These are phyloP conservation scores for Procambarus virginalis DNA, from an alignment of 1,140 invertebrate genomes.

Conservation along the genomic window DNA sequence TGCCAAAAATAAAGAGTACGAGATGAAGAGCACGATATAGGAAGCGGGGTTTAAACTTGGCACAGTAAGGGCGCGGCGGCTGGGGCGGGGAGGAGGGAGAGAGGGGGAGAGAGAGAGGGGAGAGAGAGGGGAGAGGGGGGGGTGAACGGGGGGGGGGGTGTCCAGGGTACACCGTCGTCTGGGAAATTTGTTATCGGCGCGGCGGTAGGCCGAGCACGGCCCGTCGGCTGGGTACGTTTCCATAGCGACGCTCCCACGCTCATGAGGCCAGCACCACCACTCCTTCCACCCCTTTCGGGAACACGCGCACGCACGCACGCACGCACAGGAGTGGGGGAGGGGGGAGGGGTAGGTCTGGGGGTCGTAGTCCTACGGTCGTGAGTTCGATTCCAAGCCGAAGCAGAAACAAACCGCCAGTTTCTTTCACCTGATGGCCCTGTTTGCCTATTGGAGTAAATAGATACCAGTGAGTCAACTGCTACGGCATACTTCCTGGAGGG, in stretches of 20 bases:
- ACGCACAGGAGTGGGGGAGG: neutral
- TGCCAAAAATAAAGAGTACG: too few species aligned
- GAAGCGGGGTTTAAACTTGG: neutral
- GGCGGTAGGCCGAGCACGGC: slow-evolving; percentile 52
- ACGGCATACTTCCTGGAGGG: too few species aligned
- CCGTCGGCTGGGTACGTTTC: slow-evolving; percentile 56
- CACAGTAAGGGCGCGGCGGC: neutral
- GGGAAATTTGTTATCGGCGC: slow-evolving; percentile 52
- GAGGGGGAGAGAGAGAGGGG: neutral
- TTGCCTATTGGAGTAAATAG: too few species aligned
- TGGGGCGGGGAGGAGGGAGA: neutral
- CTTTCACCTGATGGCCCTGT: too few species aligned
- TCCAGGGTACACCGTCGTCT: neutral
- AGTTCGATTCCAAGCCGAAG: too few species aligned
- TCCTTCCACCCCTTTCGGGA: neutral
- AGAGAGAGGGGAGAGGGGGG: neutral
- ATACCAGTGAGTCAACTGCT: too few species aligned
- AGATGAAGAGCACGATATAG: neutral
- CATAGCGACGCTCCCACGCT: slow-evolving; percentile 57
- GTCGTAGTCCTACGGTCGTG: too few species aligned
- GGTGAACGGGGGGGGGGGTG: neutral
- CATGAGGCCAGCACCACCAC: slow-evolving; percentile 31
- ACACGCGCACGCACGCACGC: slow-evolving; percentile 29
- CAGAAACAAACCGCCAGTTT: too few species aligned
- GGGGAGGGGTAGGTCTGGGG: too few species aligned